Conservation (phyloP, 2,113 vertebrate genomes). For the Setophaga petechia region DNA sequence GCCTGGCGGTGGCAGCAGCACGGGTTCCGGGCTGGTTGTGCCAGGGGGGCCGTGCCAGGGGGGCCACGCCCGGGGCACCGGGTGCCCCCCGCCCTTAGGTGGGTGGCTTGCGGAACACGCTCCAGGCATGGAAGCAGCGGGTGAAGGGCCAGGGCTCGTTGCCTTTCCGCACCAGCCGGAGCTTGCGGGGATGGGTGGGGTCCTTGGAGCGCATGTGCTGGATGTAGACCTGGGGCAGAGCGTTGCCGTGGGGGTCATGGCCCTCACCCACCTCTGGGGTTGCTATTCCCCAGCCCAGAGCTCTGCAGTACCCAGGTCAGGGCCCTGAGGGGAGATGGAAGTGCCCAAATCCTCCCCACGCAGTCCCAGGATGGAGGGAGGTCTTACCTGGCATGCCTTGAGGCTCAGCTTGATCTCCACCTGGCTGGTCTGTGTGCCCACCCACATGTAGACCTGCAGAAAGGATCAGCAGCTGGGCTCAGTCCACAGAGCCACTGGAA, state of each 20-base stretch:
- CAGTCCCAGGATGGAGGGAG: neutral
- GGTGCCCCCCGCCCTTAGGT: conserved; percentile 52
- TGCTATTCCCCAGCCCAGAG: neutral
- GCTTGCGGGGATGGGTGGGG: conserved; percentile 80
- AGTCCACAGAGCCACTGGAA: fast-evolving
- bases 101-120: conserved; percentile 83
- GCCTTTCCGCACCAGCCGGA: conserved; percentile 94
- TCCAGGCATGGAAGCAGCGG: conserved; percentile 97
- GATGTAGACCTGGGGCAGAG: conserved; percentile 88
- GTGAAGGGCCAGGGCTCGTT: conserved; percentile 93
- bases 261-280: neutral
- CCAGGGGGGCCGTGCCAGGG: fast-evolving
- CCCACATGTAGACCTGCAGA: conserved; percentile 98
- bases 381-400: conserved; percentile 92
- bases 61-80: fast-evolving
- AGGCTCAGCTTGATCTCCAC: conserved; percentile 98
- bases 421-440: conserved; percentile 96
- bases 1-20: neutral
- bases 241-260: fast-evolving
- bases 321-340: fast-evolving
- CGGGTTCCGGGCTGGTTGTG: fast-evolving
- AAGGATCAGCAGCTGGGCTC: neutral
- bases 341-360: fast-evolving
- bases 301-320: neutral
- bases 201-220: conserved; percentile 96